Conservation (phyloP, 2,113 vertebrate genomes). For the Rhombomys opimus region DNA sequence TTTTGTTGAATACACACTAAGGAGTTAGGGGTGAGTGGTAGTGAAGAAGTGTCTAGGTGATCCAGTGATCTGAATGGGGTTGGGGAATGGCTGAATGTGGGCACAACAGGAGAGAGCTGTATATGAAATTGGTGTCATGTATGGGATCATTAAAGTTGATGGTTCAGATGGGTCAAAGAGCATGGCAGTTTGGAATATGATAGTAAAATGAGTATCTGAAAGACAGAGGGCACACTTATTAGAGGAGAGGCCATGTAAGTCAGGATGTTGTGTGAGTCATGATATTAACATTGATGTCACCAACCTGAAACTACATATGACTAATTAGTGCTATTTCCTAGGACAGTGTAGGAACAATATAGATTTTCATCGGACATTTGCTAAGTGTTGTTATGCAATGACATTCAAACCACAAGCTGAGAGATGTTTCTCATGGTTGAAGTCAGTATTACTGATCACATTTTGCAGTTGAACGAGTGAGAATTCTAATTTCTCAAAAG, state of each 20-base stretch:
- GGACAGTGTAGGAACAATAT: neutral
- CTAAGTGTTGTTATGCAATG: neutral
- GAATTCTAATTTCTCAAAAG: slow-evolving; percentile 22
- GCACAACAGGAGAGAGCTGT: neutral
- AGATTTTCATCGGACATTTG: slow-evolving; percentile 11
- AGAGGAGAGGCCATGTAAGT: neutral
- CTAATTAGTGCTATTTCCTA: neutral
- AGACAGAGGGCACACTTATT: neutral
- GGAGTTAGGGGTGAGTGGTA: neutral
- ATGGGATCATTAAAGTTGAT: neutral
- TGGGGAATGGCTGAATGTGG: neutral
- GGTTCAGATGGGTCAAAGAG: neutral
- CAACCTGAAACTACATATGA: neutral
- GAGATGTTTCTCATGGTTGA: slow-evolving; percentile 18
- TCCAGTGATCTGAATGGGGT: neutral
- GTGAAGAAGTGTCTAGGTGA: neutral
- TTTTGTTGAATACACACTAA: slow-evolving; percentile 13
- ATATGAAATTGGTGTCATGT: neutral
- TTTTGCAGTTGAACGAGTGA: neutral
- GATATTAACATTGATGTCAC: neutral
- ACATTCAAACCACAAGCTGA: neutral
- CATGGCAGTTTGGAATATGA: neutral
- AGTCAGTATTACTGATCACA: slow-evolving; percentile 14
- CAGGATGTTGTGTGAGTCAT: neutral
- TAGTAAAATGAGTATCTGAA: neutral